Conservation (phyloP, 2,888 invertebrate species). For the Papilio protenor region DNA sequence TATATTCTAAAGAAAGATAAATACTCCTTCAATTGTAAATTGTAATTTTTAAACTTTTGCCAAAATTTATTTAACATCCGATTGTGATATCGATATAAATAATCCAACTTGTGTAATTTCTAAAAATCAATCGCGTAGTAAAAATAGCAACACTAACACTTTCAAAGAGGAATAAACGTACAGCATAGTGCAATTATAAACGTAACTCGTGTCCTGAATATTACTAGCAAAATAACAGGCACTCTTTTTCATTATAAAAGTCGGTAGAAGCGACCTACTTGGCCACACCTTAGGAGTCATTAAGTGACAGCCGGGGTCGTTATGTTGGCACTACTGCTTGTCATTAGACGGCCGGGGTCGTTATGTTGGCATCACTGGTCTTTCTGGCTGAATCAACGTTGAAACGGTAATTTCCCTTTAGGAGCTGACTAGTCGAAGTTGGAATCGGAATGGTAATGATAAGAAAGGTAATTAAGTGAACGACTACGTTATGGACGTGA, state of each 20-base stretch:
- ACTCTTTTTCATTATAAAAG: slow-evolving; percentile 14
- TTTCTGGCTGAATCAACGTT: slow-evolving; percentile 19
- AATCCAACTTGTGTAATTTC: no score
- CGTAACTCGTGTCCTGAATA: not conserved
- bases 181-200: not conserved
- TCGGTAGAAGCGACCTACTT: slow-evolving; percentile 8
- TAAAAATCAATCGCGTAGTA: no score
- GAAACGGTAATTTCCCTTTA: slow-evolving; percentile 13
- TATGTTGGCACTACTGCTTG: slow-evolving; percentile 1
- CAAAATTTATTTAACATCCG: no score
- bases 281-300: slow-evolving; percentile 29
- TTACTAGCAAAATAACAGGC: not conserved
- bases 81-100: no score
- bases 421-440: not conserved
- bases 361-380: slow-evolving; percentile 24
- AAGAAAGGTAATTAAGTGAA: not conserved
- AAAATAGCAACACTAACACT: no score
- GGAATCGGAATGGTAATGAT: not conserved
- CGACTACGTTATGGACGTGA: not conserved
- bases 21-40: no score
- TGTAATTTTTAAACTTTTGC: no score
- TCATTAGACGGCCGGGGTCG: slow-evolving; percentile 18
- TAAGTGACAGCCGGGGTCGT: slow-evolving; percentile 23
- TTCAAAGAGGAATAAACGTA: not conserved
- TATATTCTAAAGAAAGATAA: no score